Percentiles rank a stretch among this genome's conserved stretches.
These are phyloP conservation scores for Epistrophella euchroma DNA, from an alignment of 2,888 invertebrate species.

Conservation along the genomic window DNA sequence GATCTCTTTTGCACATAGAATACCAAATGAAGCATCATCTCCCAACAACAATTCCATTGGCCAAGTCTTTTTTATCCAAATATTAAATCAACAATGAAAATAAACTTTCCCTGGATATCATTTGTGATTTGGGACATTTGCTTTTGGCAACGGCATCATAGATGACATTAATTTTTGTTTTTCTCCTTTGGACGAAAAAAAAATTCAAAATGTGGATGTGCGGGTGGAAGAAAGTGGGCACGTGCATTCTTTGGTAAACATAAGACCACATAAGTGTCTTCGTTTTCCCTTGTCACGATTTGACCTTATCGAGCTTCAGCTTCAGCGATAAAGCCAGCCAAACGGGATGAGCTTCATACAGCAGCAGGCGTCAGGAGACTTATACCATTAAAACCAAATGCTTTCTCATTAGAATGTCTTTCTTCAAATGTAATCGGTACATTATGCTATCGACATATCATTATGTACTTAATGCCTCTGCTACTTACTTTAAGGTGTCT, in stretches of 20 bases:
- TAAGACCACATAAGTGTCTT: constrained; percentile 39
- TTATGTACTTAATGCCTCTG: not conserved
- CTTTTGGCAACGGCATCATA: constrained; percentile 14
- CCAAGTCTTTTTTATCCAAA: constrained; percentile 24
- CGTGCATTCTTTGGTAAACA: constrained; percentile 47
- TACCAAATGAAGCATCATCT: constrained; percentile 41
- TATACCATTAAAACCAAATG: constrained; percentile 49
- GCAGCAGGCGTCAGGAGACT: constrained; percentile 40
- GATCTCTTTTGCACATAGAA: constrained; percentile 10
- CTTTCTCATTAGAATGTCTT: not conserved
- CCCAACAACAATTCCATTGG: constrained; percentile 1
- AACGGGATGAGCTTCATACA: not conserved
- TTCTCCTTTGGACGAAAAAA: constrained; percentile 30
- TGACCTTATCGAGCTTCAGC: constrained; percentile 33
- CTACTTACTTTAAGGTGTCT: not conserved
- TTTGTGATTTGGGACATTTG: constrained; percentile 2
- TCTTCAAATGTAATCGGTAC: not conserved
- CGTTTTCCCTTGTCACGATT: constrained; percentile 71
- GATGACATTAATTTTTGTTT: constrained; percentile 52
- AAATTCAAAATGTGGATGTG: not conserved
- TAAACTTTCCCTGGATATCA: constrained; percentile 67
- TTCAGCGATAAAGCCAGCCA: not conserved
- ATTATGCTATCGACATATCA: not conserved
- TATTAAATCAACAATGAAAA: constrained; percentile 43
- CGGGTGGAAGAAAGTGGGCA: constrained; percentile 27